Base-by-base conservation (phyloP, 2,888 invertebrate genomes). In the Drosophila recens region DNA sequence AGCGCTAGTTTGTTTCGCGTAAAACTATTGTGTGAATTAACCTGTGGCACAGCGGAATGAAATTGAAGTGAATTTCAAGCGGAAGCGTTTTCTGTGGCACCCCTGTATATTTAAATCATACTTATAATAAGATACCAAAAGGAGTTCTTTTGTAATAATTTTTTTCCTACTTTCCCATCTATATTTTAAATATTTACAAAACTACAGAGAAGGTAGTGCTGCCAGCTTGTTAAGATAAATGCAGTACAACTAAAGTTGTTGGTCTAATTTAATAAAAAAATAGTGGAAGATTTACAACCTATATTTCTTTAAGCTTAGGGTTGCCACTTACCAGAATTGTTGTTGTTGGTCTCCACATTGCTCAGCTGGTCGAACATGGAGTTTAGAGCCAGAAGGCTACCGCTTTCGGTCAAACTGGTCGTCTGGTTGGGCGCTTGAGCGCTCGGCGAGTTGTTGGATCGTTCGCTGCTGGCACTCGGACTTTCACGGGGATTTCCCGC, bases 351-450 rank as follows among this genome's bases (percentile, higher is more conserved):
- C 36, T 79, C 58, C 17, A 69, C 42, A 13, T 63, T 56, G 61
- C 67, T 86, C 27, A 69, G 93, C 90, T 95, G 97, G 91, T 97
- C 97, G 90, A 97, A 97, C 97, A 97, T 97, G 20, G 97, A 97
- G 20, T 97, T 97, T 3, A 97, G 93, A 0, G 97, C 97, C 17
- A 97, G 96, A 57, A 97, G 93, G 13, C 90, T 87, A 46, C 90
- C 87, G 49, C 80, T 86, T 13, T 90, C 84, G 0, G 66, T 5
- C 0, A 66, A n/a, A 93, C 93, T 84, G 93, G 94, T 75, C 85
- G 17, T 38, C 72, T 46, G 71, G 0, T 46, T 40, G 13, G 68
- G 13, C 4, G 59, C 30, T 4, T 64, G 56, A 5, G 38, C 94
- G 94, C 45, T 94, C 93, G 71, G 96, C 95, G 94, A 2, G 96